Percentiles rank a stretch among this genome's conserved stretches.
Evolutionary conservation across 2,113 vertebrate genomes (phyloP).

Genomic region (Hepsetus odoe): DNA sequence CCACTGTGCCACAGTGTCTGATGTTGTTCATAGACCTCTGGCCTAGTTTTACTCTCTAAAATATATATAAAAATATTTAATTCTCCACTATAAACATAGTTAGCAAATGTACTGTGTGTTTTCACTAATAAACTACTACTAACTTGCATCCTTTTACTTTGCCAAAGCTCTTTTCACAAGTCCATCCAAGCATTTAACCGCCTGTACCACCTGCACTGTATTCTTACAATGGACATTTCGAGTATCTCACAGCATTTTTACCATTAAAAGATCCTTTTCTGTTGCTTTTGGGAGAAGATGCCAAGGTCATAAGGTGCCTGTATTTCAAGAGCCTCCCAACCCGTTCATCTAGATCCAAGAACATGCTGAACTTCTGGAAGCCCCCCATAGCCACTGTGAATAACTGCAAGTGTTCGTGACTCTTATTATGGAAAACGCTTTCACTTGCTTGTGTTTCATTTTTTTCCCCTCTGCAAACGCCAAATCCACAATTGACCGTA

Average conservation of each 20-base stretch:
- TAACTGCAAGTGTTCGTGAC: neutral
- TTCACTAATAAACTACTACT: neutral
- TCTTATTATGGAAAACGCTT: constrained; percentile 20
- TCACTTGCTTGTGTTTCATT: constrained; percentile 4
- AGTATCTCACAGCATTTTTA: neutral
- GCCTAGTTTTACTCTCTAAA: neutral
- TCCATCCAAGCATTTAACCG: neutral
- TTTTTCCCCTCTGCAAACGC: neutral
- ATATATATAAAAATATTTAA: neutral
- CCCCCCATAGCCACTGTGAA: neutral
- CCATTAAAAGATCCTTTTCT: neutral
- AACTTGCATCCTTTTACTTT: neutral
- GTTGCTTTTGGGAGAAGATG: neutral
- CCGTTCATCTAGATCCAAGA: constrained; percentile 2
- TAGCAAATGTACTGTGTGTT: neutral
- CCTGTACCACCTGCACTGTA: neutral
- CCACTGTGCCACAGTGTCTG: neutral
- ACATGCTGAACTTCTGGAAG: constrained; percentile 15
- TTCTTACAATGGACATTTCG: neutral
- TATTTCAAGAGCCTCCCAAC: neutral
- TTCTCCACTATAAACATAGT: neutral
- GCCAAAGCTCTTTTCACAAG: neutral
- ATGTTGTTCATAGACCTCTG: neutral
- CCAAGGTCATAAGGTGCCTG: constrained; percentile 9
- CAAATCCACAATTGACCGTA: neutral